A percentile compares a stretch with the other conserved stretches of the same genome.
Evolutionary conservation across 2,797 vertebrate species (phyloP).

Genomic region (Natrix natrix): DNA sequence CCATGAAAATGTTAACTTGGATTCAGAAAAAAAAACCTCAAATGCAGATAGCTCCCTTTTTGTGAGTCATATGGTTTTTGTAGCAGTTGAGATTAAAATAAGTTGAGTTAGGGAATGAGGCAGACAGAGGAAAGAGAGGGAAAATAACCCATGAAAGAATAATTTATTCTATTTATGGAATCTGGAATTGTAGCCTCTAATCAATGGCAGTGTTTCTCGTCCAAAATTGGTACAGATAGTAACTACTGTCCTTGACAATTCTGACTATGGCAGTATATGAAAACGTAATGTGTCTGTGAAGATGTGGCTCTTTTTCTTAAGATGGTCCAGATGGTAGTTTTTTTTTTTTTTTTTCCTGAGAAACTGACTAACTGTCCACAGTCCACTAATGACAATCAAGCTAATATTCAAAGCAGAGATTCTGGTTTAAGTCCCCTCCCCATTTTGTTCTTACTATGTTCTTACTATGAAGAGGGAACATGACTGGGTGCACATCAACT

Average conservation of each 20-base stretch:
- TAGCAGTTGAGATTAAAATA: constrained; percentile 20
- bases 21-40: constrained; percentile 17
- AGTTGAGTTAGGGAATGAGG: constrained; percentile 23
- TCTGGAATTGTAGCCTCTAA: neutral
- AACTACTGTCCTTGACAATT: neutral
- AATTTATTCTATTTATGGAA: neutral
- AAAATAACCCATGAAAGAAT: constrained; percentile 6
- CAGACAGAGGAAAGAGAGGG: neutral
- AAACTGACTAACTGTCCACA: neutral
- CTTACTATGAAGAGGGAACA: neutral
- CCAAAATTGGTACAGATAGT: neutral
- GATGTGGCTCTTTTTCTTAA: neutral
- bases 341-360: neutral
- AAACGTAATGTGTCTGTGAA: neutral
- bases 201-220: neutral
- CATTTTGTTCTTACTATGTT: neutral
- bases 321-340: neutral
- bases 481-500: neutral
- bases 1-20: constrained; percentile 48
- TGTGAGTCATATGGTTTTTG: constrained; percentile 28
- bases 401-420: neutral
- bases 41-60: constrained; percentile 6
- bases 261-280: neutral
- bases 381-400: neutral
- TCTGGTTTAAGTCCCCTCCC: neutral